These are phyloP conservation scores for Sapayoa aenigma DNA, from an alignment of 2,113 vertebrate species.

Conservation along the genomic window DNA sequence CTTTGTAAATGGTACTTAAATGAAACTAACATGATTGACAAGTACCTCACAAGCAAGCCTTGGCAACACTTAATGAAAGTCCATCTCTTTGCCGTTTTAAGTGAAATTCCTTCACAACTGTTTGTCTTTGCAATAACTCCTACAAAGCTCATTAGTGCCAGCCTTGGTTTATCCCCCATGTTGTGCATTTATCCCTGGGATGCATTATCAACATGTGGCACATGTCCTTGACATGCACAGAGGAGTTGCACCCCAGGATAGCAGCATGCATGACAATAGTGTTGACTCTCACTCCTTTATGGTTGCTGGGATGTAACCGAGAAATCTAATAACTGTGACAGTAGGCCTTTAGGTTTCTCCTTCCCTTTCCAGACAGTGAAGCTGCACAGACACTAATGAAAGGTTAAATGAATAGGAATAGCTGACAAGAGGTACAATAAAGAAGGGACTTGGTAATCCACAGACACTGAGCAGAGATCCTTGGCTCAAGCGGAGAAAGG, in stretches of 20 bases:
- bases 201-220: conserved; percentile 91
- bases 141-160: conserved; percentile 79
- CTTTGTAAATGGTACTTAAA: conserved; percentile 60
- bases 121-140: conserved; percentile 84
- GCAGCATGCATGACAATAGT: conserved; percentile 79
- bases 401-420: conserved; percentile 99
- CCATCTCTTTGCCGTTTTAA: conserved; percentile 75
- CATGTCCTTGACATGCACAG: conserved; percentile 92
- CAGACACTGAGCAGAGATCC: conserved; percentile 83
- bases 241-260: conserved; percentile 82
- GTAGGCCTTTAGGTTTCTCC: conserved; percentile 92
- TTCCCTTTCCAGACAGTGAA: conserved; percentile 86
- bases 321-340: conserved; percentile 99
- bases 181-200: conserved; percentile 75
- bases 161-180: conserved; percentile 75
- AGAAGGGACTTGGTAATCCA: conserved; percentile 83
- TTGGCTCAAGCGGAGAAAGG: conserved; percentile 86
- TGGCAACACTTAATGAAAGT: conserved; percentile 70
- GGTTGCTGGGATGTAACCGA: conserved; percentile 94
- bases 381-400: conserved; percentile 94
- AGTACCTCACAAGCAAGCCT: conserved; percentile 62
- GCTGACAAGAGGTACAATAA: conserved; percentile 97
- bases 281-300: conserved; percentile 80
- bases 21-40: conserved; percentile 71
- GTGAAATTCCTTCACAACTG: conserved; percentile 85